These are phyloP conservation scores for Kradibia gibbosae DNA, from an alignment of 1,140 invertebrate genomes.

Conservation along the genomic window DNA sequence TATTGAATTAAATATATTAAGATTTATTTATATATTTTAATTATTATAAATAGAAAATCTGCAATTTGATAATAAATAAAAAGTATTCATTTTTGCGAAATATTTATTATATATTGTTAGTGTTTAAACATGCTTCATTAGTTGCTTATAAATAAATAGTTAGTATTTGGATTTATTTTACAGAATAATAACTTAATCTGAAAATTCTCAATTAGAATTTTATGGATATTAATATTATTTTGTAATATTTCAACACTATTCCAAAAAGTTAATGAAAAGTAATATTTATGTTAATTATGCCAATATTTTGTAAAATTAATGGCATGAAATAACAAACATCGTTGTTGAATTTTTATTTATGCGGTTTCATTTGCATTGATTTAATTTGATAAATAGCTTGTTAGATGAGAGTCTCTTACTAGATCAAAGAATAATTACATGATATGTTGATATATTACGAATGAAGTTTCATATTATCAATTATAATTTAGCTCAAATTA, in stretches of 20 bases:
- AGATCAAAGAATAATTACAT: background rate
- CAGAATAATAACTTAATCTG: too few species aligned
- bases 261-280: background rate
- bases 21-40: too few species aligned
- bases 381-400: background rate
- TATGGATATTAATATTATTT: background rate
- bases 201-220: background rate
- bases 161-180: too few species aligned
- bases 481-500: background rate
- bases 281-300: conserved; percentile 1
- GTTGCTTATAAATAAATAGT: too few species aligned
- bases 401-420: background rate
- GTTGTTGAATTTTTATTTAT: background rate
- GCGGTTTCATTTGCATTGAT: background rate
- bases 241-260: background rate
- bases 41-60: too few species aligned
- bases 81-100: too few species aligned
- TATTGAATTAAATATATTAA: too few species aligned
- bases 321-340: background rate
- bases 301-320: background rate
- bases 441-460: background rate
- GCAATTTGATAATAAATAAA: too few species aligned
- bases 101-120: too few species aligned
- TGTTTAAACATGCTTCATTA: too few species aligned
- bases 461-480: background rate